Evolutionary conservation across 2,113 vertebrate genomes (phyloP).

Genomic region (Pungitius pungitius): DNA sequence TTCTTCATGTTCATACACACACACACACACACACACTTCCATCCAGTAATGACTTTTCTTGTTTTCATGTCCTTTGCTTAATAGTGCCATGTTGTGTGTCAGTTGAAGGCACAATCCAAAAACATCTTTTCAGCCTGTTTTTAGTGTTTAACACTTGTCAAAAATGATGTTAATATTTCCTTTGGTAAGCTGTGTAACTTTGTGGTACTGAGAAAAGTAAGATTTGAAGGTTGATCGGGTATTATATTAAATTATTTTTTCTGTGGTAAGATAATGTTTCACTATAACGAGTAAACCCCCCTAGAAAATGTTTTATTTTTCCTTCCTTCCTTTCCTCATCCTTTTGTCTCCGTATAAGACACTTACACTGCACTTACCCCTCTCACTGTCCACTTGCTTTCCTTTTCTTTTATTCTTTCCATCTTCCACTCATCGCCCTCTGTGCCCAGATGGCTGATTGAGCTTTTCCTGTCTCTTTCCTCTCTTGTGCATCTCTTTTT

Average conservation of each 20-base stretch:
- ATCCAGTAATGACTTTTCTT: conserved; percentile 10
- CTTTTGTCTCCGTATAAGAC: conserved; percentile 16
- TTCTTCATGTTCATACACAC: neutral
- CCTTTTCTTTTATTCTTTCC: conserved; percentile 17
- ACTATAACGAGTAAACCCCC: conserved; percentile 18
- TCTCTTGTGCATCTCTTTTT: conserved; percentile 12
- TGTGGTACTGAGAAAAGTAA: neutral
- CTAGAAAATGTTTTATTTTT: neutral
- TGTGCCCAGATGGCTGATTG: conserved; percentile 32
- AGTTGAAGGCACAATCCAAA: neutral
- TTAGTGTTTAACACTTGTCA: neutral
- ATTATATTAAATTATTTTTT: conserved; percentile 10
- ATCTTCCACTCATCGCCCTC: conserved; percentile 23
- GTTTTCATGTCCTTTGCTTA: conserved; percentile 4
- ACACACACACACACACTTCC: neutral
- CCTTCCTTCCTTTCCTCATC: neutral
- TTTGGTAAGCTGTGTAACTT: neutral
- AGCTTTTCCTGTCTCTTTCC: conserved; percentile 30
- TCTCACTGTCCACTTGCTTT: conserved; percentile 6
- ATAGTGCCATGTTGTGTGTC: neutral
- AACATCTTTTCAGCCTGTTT: neutral
- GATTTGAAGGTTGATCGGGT: conserved; percentile 8
- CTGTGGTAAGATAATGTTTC: neutral
- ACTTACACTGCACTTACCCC: conserved; percentile 9
- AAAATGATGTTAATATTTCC: neutral